phyloP scores from a whole-genome alignment of 2,113 vertebrate genomes.

The Numida meleagris region DNA sequence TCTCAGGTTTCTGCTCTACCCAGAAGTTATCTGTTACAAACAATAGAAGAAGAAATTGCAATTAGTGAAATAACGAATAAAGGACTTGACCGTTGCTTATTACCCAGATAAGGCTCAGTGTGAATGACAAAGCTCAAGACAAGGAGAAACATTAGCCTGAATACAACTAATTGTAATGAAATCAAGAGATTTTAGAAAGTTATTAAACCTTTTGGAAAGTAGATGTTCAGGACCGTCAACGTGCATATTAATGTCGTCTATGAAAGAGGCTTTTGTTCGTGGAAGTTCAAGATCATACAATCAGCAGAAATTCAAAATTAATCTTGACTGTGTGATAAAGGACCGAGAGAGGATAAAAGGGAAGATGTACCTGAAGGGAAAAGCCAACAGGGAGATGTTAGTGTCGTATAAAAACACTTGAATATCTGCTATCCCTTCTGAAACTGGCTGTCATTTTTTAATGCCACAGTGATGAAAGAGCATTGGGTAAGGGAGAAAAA shows the following conservation, averaged over 20 bases:
- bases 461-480: not conserved
- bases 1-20: not conserved
- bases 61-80: constrained; percentile 37
- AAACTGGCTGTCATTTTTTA: not conserved
- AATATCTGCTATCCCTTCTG: not conserved
- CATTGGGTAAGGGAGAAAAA: not conserved
- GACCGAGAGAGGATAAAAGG: not conserved
- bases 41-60: constrained; percentile 19
- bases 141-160: constrained; percentile 18
- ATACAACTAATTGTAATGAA: constrained; percentile 56
- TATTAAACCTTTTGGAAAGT: constrained; percentile 51
- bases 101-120: not conserved
- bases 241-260: constrained; percentile 57
- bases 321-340: constrained; percentile 55
- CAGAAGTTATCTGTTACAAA: not conserved
- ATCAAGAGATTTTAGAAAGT: constrained; percentile 66
- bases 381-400: constrained; percentile 15
- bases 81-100: not conserved
- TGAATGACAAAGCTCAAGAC: constrained; percentile 3
- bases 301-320: constrained; percentile 63
- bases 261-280: constrained; percentile 43
- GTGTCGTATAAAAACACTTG: not conserved
- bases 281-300: constrained; percentile 40
- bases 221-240: constrained; percentile 2
- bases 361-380: not conserved